These are phyloP conservation scores for Metalampra italica DNA, from an alignment of 2,888 invertebrate species.

Conservation along the genomic window DNA sequence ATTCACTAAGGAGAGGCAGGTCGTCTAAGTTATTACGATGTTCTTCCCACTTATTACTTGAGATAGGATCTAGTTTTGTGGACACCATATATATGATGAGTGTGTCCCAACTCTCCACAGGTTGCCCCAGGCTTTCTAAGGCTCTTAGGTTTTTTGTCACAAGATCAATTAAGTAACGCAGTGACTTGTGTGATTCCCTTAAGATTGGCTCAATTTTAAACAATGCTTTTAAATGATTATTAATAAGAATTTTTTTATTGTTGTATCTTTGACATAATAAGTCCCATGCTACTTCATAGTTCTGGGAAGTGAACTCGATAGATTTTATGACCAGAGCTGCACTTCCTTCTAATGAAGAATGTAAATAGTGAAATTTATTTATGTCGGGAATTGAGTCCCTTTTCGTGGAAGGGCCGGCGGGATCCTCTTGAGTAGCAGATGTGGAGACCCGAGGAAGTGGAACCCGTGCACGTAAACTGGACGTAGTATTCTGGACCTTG, in stretches of 20 bases:
- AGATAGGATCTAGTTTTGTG: neutral
- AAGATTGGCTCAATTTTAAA: conserved; percentile 1
- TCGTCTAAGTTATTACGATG: conserved; percentile 1
- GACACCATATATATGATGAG: conserved; percentile 4
- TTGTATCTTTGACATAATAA: neutral
- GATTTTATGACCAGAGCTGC: neutral
- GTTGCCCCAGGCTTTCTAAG: conserved; percentile 1
- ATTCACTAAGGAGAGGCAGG: neutral
- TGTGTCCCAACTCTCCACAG: conserved; percentile 3
- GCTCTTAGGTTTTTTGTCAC: conserved; percentile 7
- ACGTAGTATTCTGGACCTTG: too few relatives aligned
- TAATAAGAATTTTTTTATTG: too few relatives aligned
- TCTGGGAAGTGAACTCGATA: neutral
- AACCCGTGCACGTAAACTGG: too few relatives aligned
- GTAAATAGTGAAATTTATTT: neutral
- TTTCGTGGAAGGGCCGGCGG: too few relatives aligned
- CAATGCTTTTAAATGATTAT: conserved; percentile 3
- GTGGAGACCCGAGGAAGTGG: too few relatives aligned
- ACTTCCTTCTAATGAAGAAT: neutral
- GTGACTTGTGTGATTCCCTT: conserved; percentile 4
- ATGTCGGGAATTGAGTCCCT: too few relatives aligned
- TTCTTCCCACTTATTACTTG: conserved; percentile 5
- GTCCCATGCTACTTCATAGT: neutral
- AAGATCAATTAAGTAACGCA: conserved; percentile 5
- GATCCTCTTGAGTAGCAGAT: too few relatives aligned